These are phyloP conservation scores for Linurgus olivaceus DNA, from an alignment of 2,797 vertebrate genomes.

Conservation along the genomic window DNA sequence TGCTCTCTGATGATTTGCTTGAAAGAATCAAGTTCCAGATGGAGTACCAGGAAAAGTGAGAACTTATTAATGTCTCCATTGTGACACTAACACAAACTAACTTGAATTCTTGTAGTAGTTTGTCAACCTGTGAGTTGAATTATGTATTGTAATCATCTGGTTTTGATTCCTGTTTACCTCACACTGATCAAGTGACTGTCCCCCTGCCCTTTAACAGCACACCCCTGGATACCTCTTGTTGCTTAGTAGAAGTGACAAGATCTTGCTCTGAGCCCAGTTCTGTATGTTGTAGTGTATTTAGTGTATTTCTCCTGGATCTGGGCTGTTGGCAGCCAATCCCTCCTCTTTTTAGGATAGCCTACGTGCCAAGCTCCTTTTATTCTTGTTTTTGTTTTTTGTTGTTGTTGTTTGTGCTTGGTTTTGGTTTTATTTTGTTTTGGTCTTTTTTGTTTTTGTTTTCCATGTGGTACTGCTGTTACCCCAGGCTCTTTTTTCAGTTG, in stretches of 20 bases:
- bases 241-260: neutral
- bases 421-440: neutral
- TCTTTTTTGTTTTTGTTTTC: neutral
- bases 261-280: neutral
- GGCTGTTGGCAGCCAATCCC: neutral
- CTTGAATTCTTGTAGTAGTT: neutral
- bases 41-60: neutral
- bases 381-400: neutral
- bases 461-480: neutral
- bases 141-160: neutral
- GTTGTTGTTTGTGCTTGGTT: too few species aligned
- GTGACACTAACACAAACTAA: neutral
- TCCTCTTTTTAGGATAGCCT: neutral
- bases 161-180: neutral
- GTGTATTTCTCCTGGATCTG: neutral
- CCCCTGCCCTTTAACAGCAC: neutral
- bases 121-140: neutral
- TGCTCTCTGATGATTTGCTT: neutral
- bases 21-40: neutral
- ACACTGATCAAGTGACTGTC: neutral
- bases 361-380: neutral
- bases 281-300: neutral
- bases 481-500: neutral
- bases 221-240: accelerated
- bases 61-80: neutral